phyloP scores from a whole-genome alignment of 2,113 vertebrate species.

The Myiopsitta monachus region DNA sequence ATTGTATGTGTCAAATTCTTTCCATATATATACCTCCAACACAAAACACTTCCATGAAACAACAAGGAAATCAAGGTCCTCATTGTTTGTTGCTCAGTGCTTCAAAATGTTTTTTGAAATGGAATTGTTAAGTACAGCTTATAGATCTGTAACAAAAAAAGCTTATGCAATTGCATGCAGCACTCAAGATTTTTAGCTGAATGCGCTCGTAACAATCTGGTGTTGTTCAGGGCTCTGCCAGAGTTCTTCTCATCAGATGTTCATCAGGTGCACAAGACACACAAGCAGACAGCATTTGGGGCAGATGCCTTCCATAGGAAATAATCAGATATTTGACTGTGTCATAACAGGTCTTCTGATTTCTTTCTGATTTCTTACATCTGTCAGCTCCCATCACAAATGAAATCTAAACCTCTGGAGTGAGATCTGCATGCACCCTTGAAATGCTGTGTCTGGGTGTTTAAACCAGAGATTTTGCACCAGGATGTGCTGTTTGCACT shows the following conservation, averaged over 20 bases:
- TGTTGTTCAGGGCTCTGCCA: background rate
- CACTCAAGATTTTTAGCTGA: background rate
- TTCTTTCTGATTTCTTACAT: background rate
- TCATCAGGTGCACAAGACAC: background rate
- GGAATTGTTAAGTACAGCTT: background rate
- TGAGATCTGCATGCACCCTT: rapidly evolving
- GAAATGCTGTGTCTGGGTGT: background rate
- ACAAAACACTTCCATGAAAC: background rate
- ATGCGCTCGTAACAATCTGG: background rate
- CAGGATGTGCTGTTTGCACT: background rate
- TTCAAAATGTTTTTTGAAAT: background rate
- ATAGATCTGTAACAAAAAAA: background rate
- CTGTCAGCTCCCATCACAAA: background rate
- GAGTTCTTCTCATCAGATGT: background rate
- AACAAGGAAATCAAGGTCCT: background rate
- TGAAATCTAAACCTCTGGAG: background rate
- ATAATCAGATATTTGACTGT: background rate
- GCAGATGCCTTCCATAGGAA: background rate
- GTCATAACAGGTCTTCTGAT: background rate
- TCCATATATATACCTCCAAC: background rate
- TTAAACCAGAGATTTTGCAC: background rate
- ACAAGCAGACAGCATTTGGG: background rate
- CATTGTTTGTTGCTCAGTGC: background rate
- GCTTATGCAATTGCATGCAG: background rate
- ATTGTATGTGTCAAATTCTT: background rate